A percentile compares a stretch with the other conserved stretches of the same genome.
Conservation (phyloP, 1,140 invertebrate genomes). For the Ostrea denselamellosa region DNA sequence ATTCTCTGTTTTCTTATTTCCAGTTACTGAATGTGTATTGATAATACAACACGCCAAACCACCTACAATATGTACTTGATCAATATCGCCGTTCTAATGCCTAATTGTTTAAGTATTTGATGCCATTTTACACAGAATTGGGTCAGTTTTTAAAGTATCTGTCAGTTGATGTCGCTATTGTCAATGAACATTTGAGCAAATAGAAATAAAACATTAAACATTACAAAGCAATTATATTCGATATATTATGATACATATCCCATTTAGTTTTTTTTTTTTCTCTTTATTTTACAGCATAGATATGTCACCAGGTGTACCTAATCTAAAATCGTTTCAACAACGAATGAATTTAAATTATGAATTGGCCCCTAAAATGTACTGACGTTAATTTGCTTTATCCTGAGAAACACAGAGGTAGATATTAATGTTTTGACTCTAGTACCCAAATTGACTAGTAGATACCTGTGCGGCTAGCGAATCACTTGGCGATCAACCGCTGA, state of each 20-base stretch:
- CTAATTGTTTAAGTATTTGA: neutral
- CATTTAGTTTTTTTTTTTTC: no score
- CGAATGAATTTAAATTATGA: no score
- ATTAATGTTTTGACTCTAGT: no score
- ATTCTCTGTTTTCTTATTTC: neutral
- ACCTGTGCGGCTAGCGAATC: no score
- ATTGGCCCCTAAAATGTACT: no score
- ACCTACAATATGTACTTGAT: neutral
- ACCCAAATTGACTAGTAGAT: no score
- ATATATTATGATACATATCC: neutral
- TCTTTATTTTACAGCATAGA: neutral
- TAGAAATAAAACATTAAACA: conserved; percentile 16
- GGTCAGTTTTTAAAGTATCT: neutral
- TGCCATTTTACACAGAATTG: neutral
- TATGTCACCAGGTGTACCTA: no score
- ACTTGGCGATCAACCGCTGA: no score
- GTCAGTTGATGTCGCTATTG: neutral
- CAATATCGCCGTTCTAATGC: neutral
- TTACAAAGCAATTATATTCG: conserved; percentile 1
- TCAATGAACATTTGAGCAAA: neutral
- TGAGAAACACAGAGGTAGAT: no score
- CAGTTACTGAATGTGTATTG: neutral
- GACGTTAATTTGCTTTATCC: no score
- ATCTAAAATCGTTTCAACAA: no score
- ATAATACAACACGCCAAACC: neutral